These are phyloP conservation scores for Phalacrocorax aristotelis DNA, from an alignment of 2,113 vertebrate species.

Conservation along the genomic window DNA sequence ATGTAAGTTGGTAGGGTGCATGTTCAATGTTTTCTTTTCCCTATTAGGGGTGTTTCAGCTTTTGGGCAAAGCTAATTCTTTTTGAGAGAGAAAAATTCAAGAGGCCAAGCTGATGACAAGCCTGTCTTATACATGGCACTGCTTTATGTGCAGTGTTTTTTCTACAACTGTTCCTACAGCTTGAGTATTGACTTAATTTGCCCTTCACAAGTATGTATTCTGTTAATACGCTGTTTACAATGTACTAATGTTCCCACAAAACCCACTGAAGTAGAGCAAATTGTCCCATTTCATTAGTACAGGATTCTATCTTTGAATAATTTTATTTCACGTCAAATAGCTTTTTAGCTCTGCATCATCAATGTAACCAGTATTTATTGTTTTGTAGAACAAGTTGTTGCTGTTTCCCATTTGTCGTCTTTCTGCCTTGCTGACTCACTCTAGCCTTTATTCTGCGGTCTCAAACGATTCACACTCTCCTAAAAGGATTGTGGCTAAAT, in stretches of 20 bases:
- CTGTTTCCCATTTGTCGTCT: conserved; percentile 56
- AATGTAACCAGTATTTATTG: conserved; percentile 45
- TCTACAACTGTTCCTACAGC: not conserved
- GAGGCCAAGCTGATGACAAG: not conserved
- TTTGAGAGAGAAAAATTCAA: not conserved
- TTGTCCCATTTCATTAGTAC: conserved; percentile 51
- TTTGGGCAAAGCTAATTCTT: not conserved
- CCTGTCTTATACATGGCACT: not conserved
- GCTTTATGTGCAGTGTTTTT: not conserved
- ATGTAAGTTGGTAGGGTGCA: not conserved
- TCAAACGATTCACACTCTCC: conserved; percentile 11
- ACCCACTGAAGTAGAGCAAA: not conserved
- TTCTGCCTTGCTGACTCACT: conserved; percentile 55
- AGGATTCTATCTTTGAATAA: conserved; percentile 40
- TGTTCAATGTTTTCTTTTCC: not conserved
- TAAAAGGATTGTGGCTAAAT: conserved; percentile 16
- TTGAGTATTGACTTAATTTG: conserved; percentile 23
- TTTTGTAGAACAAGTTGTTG: conserved; percentile 65
- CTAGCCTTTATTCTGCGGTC: not conserved
- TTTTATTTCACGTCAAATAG: conserved; percentile 60
- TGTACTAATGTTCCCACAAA: conserved; percentile 7
- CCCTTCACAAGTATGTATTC: not conserved
- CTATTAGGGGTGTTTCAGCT: not conserved
- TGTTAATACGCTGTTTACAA: conserved; percentile 17
- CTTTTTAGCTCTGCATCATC: conserved; percentile 32